Evolutionary conservation across 2,888 invertebrate genomes (phyloP).

Genomic region (Oeneis ivallda): DNA sequence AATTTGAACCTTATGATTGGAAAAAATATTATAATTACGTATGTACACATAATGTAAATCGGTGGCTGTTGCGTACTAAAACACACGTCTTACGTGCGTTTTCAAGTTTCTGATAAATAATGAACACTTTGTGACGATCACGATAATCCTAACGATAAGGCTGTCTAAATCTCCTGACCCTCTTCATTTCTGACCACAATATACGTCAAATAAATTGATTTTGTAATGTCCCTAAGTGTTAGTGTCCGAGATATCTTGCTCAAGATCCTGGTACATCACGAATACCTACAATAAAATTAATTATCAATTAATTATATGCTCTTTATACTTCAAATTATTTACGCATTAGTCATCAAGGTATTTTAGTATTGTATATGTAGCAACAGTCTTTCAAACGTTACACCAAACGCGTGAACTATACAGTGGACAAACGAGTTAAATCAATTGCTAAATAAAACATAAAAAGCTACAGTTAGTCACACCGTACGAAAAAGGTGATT

Average conservation of each 20-base stretch:
- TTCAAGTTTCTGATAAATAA: slow-evolving; percentile 2
- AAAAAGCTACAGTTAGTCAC: slow-evolving; percentile 37
- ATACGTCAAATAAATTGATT: slow-evolving; percentile 19
- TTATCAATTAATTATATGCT: not conserved
- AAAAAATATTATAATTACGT: too few species aligned
- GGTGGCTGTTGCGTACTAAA: too few species aligned
- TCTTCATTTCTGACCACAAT: slow-evolving; percentile 16
- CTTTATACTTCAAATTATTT: slow-evolving; percentile 7
- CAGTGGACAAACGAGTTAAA: slow-evolving; percentile 38
- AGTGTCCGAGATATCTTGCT: slow-evolving; percentile 2
- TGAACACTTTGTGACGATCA: not conserved
- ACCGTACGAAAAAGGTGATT: slow-evolving; percentile 24
- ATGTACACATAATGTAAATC: too few species aligned
- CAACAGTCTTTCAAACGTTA: slow-evolving; percentile 1
- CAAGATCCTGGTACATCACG: slow-evolving; percentile 18
- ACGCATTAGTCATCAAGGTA: slow-evolving; percentile 26
- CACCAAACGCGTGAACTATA: slow-evolving; percentile 15
- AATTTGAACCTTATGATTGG: too few species aligned
- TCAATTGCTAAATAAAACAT: slow-evolving; percentile 36
- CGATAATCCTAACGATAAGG: slow-evolving; percentile 13
- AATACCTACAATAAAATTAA: too few species aligned
- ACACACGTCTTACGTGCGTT: too few species aligned
- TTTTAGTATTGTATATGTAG: slow-evolving; percentile 25
- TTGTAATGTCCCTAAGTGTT: not conserved
- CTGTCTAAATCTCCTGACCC: slow-evolving; percentile 15